Evolutionary conservation across 2,113 vertebrate species (phyloP).

Genomic region (Callaeas wilsoni): DNA sequence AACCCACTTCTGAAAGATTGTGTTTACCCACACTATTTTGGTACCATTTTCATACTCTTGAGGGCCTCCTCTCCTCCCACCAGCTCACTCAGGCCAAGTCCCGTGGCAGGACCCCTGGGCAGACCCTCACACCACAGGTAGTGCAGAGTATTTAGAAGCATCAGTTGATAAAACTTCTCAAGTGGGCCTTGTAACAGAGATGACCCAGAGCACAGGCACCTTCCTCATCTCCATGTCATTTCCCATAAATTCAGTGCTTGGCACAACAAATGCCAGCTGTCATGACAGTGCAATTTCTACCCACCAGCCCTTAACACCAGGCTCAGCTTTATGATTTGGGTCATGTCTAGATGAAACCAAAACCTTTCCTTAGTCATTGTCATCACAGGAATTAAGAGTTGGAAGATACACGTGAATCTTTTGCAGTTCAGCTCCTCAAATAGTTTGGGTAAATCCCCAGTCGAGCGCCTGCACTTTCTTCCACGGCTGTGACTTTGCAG

Average conservation of each 20-base stretch:
- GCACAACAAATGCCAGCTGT: background rate
- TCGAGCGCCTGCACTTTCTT: accelerated
- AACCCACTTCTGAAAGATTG: background rate
- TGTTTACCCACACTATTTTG: background rate
- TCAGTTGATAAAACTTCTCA: background rate
- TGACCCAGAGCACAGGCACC: background rate
- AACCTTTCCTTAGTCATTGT: background rate
- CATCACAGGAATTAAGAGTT: background rate
- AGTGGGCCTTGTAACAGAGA: background rate
- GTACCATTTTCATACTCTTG: background rate
- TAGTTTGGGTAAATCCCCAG: background rate
- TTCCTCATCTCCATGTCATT: background rate
- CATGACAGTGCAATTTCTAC: background rate
- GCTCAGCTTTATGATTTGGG: background rate
- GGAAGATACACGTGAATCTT: background rate
- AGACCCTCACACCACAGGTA: background rate
- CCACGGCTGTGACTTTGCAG: background rate
- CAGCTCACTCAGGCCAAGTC: background rate
- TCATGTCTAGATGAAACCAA: background rate
- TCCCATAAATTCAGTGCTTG: background rate
- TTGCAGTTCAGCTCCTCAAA: background rate
- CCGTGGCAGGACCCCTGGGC: background rate
- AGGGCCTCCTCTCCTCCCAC: background rate
- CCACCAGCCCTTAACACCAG: background rate
- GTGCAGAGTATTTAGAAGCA: background rate